Percentiles rank a stretch among this genome's conserved stretches.
Evolutionary conservation across 2,888 invertebrate genomes (phyloP).

Genomic region (Cephus spinipes): DNA sequence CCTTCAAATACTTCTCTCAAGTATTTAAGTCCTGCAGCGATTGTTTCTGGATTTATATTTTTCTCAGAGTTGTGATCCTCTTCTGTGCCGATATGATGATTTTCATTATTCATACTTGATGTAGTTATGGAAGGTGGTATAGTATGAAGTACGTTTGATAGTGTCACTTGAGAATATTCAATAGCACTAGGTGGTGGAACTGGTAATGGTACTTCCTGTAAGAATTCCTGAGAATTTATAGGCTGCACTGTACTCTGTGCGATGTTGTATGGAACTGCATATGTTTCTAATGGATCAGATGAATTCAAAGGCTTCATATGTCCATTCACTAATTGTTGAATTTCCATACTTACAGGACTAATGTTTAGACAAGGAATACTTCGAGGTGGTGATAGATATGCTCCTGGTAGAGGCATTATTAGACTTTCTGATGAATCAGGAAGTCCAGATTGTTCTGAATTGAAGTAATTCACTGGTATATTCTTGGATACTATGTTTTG

Average conservation of each 20-base stretch:
- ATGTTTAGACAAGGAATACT: no score
- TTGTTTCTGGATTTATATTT: slow-evolving; percentile 44
- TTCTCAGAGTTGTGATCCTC: background rate
- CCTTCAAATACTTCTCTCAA: slow-evolving; percentile 56
- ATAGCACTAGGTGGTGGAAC: background rate
- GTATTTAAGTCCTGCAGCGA: slow-evolving; percentile 52
- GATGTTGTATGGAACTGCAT: background rate
- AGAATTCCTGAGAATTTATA: background rate
- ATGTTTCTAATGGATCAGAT: background rate
- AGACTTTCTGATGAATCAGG: background rate
- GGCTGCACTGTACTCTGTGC: background rate
- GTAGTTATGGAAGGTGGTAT: no score
- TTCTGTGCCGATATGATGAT: background rate
- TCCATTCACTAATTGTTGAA: no score
- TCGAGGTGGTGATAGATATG: background rate
- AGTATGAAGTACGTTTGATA: no score
- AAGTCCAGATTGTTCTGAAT: background rate
- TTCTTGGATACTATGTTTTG: background rate
- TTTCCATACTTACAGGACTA: no score
- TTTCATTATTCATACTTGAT: no score
- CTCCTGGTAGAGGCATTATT: background rate
- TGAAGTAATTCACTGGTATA: background rate
- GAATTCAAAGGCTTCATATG: background rate
- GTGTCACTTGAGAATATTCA: no score
- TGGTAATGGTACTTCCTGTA: background rate